These are phyloP conservation scores for human DNA, from an alignment of 2,113 vertebrate genomes.

Conservation along the genomic window GRCh38 chr16:87588001-87588500, in stretches of 20 bases:
- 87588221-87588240: too few species aligned
- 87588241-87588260: fast-evolving
- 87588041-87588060: fast-evolving
- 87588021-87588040: background rate
- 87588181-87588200: fast-evolving
- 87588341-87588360: fast-evolving
- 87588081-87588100: background rate
- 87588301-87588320: fast-evolving
- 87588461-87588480: too few species aligned
- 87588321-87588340: background rate
- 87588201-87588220: background rate
- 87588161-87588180: background rate
- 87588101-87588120: background rate
- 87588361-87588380: background rate
- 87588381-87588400: fast-evolving
- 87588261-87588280: fast-evolving
- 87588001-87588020: fast-evolving
- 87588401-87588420: background rate
- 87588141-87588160: background rate
- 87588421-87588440: too few species aligned
- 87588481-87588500: too few species aligned
- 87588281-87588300: fast-evolving
- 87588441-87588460: too few species aligned
- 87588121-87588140: too few species aligned
- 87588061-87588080: background rate